phyloP scores from a whole-genome alignment of 2,888 invertebrate genomes.

The Tricholauxania praeusta region DNA sequence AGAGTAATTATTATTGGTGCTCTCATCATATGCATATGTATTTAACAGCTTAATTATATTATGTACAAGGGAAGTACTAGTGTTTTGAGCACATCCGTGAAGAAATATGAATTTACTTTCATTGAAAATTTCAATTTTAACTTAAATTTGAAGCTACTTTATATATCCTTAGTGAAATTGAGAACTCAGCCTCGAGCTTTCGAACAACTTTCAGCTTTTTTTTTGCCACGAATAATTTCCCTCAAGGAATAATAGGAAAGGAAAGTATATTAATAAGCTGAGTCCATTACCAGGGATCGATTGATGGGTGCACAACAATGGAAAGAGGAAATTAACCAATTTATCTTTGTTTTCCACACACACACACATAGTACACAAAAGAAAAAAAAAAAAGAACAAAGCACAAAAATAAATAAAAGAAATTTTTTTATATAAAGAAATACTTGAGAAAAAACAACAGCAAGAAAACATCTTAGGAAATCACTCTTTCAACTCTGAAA shows the following conservation, averaged over 20 bases:
- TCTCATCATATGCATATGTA: too few species aligned
- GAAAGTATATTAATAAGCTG: conserved; percentile 61
- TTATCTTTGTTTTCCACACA: conserved; percentile 66
- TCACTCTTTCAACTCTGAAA: background rate
- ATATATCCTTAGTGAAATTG: too few species aligned
- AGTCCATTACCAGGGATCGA: conserved; percentile 67
- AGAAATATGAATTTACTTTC: too few species aligned
- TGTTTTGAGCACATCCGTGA: too few species aligned
- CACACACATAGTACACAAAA: conserved; percentile 34
- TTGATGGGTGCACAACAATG: conserved; percentile 62
- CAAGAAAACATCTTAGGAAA: conserved; percentile 7
- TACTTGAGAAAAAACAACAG: background rate
- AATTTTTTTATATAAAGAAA: conserved; percentile 5
- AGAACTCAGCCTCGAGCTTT: too few species aligned
- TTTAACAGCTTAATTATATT: too few species aligned
- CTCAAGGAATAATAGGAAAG: conserved; percentile 40
- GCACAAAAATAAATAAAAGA: conserved; percentile 35
- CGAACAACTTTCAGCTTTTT: too few species aligned
- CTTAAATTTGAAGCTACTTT: too few species aligned
- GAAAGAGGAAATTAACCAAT: conserved; percentile 67
- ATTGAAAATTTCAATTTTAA: too few species aligned
- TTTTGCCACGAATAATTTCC: too few species aligned
- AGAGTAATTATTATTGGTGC: too few species aligned
- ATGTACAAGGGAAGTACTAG: too few species aligned
- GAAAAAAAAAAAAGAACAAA: conserved; percentile 47